Evolutionary conservation across 2,888 invertebrate genomes (phyloP), one percentile per base, ranked within the genome.

Genomic region (Campoplex capitator): DNA sequence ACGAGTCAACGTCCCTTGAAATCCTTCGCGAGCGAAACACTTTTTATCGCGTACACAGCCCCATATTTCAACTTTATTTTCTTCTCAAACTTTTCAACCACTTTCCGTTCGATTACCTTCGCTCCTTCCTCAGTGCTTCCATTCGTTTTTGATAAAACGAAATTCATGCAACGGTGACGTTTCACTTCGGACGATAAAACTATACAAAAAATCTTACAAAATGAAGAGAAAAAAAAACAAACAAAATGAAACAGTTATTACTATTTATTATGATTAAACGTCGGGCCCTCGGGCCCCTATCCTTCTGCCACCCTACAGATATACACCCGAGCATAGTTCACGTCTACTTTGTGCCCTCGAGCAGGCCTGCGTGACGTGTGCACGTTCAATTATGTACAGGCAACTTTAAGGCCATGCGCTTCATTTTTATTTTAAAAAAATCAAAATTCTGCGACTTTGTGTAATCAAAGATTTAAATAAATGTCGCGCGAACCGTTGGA

Each of bases 251-350:
- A 23, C 23, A 23, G 0, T 23, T 48, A 38, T 38, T 56, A 73
- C 85, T 77, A 82, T 85, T 82, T 82, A 85, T 85, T 82, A 78
- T 85, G 82, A 85, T 83, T 78, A 83, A 73, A 70, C 78, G 58
- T 67, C 38, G 68, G 67, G 78, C 58, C 82, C 82, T 78, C 32
- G 42, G 82, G 82, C 74, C 75, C 74, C 74, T 70, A 83, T 83
- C 70, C 68, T 35, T 74, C 74, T 58, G 73, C 32, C 67, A 38
- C 51, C 7, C 62, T 71, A 38, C 45, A 48, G 68, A 35, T 45
- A 48, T 42, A 38, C 23, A 58, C 42, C 28, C 56, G 11, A 42
- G 45, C 70, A 23, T 9, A 13, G 32, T 62, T 9, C 16, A 75
- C 58, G 74, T 75, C 58, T 28, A 75, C 56, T 75, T 75, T 70